A percentile compares a stretch with the other conserved stretches of the same genome.
phyloP scores from a whole-genome alignment of 2,113 vertebrate species.

The Gadus chalcogrammus region DNA sequence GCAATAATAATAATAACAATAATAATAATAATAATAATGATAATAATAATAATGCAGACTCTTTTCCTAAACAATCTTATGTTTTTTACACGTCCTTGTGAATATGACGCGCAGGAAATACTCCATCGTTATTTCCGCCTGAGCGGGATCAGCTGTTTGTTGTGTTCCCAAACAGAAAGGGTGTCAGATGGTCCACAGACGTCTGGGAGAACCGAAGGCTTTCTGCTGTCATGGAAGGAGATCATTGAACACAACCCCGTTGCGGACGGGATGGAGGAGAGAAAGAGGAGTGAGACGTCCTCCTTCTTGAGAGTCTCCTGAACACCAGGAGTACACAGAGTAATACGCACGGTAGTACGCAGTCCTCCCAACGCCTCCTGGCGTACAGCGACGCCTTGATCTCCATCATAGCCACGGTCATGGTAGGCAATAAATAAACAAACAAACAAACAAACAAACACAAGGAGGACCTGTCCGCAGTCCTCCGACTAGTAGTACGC shows the following conservation, averaged over 20 bases:
- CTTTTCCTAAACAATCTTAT: neutral
- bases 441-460: too few relatives aligned
- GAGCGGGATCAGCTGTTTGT: neutral
- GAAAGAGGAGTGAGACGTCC: conserved; percentile 28
- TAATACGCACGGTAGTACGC: conserved; percentile 61
- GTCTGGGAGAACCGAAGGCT: too few relatives aligned
- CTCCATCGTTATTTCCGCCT: conserved; percentile 2
- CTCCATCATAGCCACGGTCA: conserved; percentile 92
- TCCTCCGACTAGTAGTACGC: too few relatives aligned
- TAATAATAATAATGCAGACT: too few relatives aligned
- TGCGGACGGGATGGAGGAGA: conserved; percentile 66
- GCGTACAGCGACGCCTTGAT: conserved; percentile 92
- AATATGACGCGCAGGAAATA: too few relatives aligned
- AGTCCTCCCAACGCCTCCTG: conserved; percentile 85
- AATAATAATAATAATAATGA: too few relatives aligned
- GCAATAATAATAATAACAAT: too few relatives aligned
- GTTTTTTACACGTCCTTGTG: too few relatives aligned
- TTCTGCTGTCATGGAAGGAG: conserved; percentile 31
- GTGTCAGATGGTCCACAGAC: too few relatives aligned
- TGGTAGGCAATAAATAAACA: conserved; percentile 67
- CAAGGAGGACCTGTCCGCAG: too few relatives aligned
- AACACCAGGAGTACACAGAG: conserved; percentile 34
- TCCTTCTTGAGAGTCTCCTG: conserved; percentile 46
- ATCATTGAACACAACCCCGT: conserved; percentile 71
- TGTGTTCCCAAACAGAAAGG: conserved; percentile 41